These are phyloP conservation scores for Lota lota DNA, from an alignment of 2,113 vertebrate genomes.

Conservation along the genomic window DNA sequence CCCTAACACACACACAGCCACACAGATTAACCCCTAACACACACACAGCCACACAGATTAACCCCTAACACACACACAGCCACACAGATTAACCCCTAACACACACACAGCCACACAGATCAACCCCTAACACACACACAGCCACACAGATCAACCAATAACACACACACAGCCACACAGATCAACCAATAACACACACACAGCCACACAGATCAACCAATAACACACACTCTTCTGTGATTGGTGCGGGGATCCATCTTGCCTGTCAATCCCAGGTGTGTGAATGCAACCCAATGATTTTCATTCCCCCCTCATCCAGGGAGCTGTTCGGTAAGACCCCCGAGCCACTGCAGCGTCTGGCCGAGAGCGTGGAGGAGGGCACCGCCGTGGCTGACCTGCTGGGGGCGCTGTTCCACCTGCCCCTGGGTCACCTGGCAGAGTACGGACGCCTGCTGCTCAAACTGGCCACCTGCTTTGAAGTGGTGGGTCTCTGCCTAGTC, in stretches of 20 bases:
- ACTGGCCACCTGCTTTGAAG: conserved; percentile 91
- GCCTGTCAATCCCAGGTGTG: not conserved
- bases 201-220: no score
- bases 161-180: no score
- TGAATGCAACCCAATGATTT: not conserved
- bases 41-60: no score
- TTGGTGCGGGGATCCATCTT: not conserved
- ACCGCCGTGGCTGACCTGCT: conserved; percentile 78
- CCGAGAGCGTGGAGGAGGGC: conserved; percentile 82
- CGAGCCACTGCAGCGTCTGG: conserved; percentile 82
- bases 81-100: no score
- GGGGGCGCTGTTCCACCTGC: conserved; percentile 85
- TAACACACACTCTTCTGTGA: no score
- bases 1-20: no score
- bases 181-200: no score
- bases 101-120: no score
- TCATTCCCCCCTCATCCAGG: conserved; percentile 53
- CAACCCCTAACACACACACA: no score
- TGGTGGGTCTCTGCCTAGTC: conserved; percentile 71
- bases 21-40: no score
- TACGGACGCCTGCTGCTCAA: conserved; percentile 90
- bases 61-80: no score
- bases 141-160: no score
- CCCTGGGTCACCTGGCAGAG: conserved; percentile 81
- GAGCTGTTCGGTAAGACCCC: conserved; percentile 90